These are phyloP conservation scores for Sardina pilchardus DNA, from an alignment of 2,113 vertebrate species.

Conservation along the genomic window DNA sequence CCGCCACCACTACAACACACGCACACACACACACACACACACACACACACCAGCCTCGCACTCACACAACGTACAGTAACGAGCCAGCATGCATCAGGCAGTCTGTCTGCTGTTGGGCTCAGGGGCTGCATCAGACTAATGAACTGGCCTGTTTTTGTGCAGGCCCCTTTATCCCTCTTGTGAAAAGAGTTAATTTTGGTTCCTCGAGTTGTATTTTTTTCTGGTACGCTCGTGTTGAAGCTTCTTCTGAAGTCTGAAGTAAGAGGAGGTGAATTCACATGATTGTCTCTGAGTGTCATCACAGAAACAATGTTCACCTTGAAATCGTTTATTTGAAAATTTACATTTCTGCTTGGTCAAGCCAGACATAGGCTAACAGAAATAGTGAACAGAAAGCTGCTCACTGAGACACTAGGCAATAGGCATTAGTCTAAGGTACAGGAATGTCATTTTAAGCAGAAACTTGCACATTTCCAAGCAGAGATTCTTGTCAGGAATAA, in stretches of 20 bases:
- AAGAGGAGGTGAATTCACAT: not conserved
- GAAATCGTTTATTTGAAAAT: not conserved
- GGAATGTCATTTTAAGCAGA: not conserved
- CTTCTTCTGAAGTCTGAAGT: not conserved
- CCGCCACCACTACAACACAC: not conserved
- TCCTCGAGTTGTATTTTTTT: not conserved
- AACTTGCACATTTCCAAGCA: not conserved
- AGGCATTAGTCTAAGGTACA: not conserved
- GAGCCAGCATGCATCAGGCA: not conserved
- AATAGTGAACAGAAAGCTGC: not conserved
- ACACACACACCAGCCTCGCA: not conserved
- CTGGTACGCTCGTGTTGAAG: not conserved
- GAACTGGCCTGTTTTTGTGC: constrained; percentile 3
- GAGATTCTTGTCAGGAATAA: not conserved
- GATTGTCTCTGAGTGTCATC: not conserved
- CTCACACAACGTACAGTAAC: not conserved
- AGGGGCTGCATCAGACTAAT: constrained; percentile 8
- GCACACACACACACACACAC: not conserved
- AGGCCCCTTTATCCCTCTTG: not conserved
- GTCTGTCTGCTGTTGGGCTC: not conserved
- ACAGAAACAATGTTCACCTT: not conserved
- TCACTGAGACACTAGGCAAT: not conserved
- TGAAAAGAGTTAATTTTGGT: not conserved
- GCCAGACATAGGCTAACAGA: not conserved
- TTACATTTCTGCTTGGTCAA: not conserved